Percentiles rank a stretch among this genome's conserved stretches.
phyloP scores from a whole-genome alignment of 2,797 vertebrate genomes.

The Tokudaia tokunoshimensis region DNA sequence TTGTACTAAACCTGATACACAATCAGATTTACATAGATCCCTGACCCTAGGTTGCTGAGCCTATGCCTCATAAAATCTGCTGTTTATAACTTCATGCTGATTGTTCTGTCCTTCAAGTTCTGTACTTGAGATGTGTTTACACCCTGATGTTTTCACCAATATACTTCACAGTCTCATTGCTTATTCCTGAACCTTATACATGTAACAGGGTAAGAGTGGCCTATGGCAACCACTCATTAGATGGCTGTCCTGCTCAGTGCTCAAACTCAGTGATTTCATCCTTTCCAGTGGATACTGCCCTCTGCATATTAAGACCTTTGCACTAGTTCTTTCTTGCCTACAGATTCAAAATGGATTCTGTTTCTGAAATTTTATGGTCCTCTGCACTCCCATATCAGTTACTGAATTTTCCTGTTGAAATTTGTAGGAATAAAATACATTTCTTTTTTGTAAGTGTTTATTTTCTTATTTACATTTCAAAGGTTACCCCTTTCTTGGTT shows the following conservation, averaged over 20 bases:
- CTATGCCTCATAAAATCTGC: accelerated
- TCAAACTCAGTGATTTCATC: too few species aligned
- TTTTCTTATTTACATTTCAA: neutral
- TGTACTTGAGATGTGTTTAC: accelerated
- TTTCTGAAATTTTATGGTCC: accelerated
- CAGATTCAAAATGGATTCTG: accelerated
- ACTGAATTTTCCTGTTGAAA: neutral
- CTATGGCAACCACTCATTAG: accelerated
- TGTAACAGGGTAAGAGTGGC: too few species aligned
- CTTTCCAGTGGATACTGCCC: neutral
- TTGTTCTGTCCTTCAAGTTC: neutral
- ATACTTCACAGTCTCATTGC: neutral
- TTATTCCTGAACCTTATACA: neutral
- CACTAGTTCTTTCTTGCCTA: neutral
- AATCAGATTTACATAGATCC: neutral
- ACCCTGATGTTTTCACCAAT: accelerated
- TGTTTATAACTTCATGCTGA: accelerated
- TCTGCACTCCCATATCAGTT: accelerated
- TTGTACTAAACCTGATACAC: too few species aligned
- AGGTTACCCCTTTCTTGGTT: too few species aligned
- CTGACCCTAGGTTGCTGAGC: accelerated
- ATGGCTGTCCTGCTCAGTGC: accelerated
- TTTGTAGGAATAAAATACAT: neutral
- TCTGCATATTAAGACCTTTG: neutral
- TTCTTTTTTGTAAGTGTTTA: neutral